Evolutionary conservation across 1,140 invertebrate genomes (phyloP), one percentile per base, ranked within the genome.

Genomic region (Diprion similis): DNA sequence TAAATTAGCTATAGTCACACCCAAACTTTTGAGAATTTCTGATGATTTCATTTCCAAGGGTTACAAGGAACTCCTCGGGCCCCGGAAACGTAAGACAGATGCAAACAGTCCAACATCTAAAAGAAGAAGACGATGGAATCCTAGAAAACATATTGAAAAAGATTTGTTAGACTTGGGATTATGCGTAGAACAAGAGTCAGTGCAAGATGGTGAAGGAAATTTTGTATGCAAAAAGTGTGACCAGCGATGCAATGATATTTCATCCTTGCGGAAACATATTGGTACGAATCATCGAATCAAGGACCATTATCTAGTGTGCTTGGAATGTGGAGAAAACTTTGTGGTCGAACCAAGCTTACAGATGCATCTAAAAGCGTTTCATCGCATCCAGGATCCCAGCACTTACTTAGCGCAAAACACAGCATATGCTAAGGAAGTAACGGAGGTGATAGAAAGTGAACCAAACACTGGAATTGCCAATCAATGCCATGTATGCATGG

Each of bases 321-420:
- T 92, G 80, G 92, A 93, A 80, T 93, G 92, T 79, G 92, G 92
- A 1, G 88, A 91, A 74, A 92, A 91, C 82, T 93, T 93, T 80
- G 90, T 91, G 15, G 92, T 92, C 1, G 90, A 90, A 73, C 89
- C 90, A 8, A 91, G 91, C 66, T 87, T 93, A 71, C 87, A 90
- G 9, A 93, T 90, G 82, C 92, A 93, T 84, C 83, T 93, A 10
- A 84, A 90, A 73, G 88, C 92, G 59, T 89, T 88, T 76, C 92
- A 93, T 80, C 83, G 87, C 46, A 90, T 93, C 70, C 78, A 81
- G 2, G 85, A 93, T 86, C 86, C 89, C 13, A 88, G 90, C 8
- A 78, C 78, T 11, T 93, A 93, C 78, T 88, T 92, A 72, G 78
- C 81, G 13, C 78, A 88, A 66, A 92, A 92, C 82, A 81, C 90